These are phyloP conservation scores for Plebejus melissa DNA, from an alignment of 2,888 invertebrate genomes.

Conservation along the genomic window DNA sequence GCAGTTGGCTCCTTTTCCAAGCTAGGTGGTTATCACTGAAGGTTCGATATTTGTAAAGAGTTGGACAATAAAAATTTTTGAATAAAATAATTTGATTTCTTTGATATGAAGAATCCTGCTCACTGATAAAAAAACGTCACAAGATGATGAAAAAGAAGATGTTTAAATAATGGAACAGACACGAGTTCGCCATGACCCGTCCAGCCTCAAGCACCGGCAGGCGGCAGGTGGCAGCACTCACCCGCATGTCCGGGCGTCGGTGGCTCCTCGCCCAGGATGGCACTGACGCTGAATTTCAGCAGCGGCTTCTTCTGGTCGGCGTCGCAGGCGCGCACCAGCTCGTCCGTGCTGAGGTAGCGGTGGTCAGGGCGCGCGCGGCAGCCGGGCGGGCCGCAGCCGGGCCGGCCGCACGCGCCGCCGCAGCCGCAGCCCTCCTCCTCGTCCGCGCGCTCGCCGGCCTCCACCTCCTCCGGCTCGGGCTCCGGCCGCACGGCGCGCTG, in stretches of 20 bases:
- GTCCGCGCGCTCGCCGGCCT: constrained; percentile 49
- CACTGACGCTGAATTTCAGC: constrained; percentile 95
- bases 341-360: constrained; percentile 54
- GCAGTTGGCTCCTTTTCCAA: no score
- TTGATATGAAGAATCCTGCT: no score
- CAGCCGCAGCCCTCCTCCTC: constrained; percentile 73
- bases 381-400: constrained; percentile 71
- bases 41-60: no score
- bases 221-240: neutral
- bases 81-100: no score
- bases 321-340: constrained; percentile 64
- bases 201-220: neutral
- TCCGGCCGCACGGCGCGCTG: constrained; percentile 61
- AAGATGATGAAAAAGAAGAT: no score
- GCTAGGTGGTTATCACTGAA: no score
- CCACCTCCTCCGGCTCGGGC: constrained; percentile 44
- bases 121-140: no score
- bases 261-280: constrained; percentile 84
- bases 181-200: no score
- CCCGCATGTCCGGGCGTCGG: neutral
- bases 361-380: constrained; percentile 66
- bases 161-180: no score
- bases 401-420: constrained; percentile 77
- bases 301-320: constrained; percentile 83
- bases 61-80: no score